phyloP scores from a whole-genome alignment of 2,113 vertebrate species.

The Egretta garzetta region DNA sequence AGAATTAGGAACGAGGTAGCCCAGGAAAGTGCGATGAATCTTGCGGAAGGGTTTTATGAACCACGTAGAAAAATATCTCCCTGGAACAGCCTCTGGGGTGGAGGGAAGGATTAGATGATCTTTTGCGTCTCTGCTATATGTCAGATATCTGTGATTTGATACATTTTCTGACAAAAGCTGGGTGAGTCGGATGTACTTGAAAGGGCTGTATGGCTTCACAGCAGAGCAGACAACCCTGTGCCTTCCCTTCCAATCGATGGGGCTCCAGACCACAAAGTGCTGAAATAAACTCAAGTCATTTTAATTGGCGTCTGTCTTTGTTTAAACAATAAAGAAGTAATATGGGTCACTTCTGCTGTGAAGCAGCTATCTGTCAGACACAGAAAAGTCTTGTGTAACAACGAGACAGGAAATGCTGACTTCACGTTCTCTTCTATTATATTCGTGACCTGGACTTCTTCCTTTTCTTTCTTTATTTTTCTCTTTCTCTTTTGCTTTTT shows the following conservation, averaged over 20 bases:
- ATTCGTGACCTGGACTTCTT: not conserved
- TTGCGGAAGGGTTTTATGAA: not conserved
- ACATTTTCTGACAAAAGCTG: not conserved
- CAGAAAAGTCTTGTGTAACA: not conserved
- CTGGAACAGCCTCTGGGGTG: not conserved
- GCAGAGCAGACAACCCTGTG: not conserved
- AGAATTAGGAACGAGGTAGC: not conserved
- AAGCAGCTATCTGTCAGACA: conserved; percentile 4
- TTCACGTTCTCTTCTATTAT: not conserved
- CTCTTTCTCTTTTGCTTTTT: not conserved
- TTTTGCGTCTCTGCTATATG: not conserved
- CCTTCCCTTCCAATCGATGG: conserved; percentile 1
- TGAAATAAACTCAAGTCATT: conserved; percentile 15
- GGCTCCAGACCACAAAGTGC: not conserved
- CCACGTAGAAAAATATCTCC: not conserved
- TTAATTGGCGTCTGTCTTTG: not conserved
- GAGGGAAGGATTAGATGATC: not conserved
- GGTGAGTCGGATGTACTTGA: not conserved
- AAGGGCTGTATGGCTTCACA: not conserved
- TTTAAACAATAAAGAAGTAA: conserved; percentile 39
- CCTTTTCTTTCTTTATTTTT: not conserved
- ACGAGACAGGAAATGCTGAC: not conserved
- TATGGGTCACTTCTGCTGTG: conserved; percentile 18
- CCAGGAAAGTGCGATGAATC: not conserved
- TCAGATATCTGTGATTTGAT: not conserved